Evolutionary conservation across 2,113 vertebrate species (phyloP).

Genomic region (Bagarius yarrelli): DNA sequence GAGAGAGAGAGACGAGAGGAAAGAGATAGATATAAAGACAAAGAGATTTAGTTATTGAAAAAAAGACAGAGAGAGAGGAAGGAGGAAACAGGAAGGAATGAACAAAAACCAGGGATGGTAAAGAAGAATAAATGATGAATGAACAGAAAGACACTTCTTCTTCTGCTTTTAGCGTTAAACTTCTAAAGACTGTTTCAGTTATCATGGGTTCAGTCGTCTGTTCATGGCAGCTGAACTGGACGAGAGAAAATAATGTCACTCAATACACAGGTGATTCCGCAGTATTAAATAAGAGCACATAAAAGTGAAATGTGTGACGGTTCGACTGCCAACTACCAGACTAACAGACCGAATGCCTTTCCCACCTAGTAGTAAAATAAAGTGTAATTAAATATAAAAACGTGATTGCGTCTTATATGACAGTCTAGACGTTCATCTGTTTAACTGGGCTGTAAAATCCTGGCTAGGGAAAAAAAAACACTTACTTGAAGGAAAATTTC

Average conservation of each 20-base stretch:
- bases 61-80: not conserved
- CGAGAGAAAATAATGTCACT: constrained; percentile 15
- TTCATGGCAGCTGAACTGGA: not conserved
- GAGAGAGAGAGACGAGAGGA: constrained; percentile 45
- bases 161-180: not conserved
- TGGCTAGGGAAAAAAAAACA: constrained; percentile 4
- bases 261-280: constrained; percentile 38
- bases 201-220: not conserved
- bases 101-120: constrained; percentile 24
- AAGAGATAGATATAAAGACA: constrained; percentile 37
- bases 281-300: too few species aligned
- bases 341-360: constrained; percentile 52
- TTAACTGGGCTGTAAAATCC: constrained; percentile 55
- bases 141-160: not conserved
- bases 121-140: not conserved
- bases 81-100: constrained; percentile 34
- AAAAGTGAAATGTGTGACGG: too few species aligned
- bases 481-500: constrained; percentile 9
- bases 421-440: constrained; percentile 58
- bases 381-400: constrained; percentile 35
- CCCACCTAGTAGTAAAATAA: constrained; percentile 51
- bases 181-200: not conserved
- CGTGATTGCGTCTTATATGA: constrained; percentile 45
- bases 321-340: not conserved
- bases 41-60: too few species aligned